Percentiles rank a stretch among this genome's conserved stretches.
These are phyloP conservation scores for Clanis bilineata DNA, from an alignment of 2,888 invertebrate species.

Conservation along the genomic window DNA sequence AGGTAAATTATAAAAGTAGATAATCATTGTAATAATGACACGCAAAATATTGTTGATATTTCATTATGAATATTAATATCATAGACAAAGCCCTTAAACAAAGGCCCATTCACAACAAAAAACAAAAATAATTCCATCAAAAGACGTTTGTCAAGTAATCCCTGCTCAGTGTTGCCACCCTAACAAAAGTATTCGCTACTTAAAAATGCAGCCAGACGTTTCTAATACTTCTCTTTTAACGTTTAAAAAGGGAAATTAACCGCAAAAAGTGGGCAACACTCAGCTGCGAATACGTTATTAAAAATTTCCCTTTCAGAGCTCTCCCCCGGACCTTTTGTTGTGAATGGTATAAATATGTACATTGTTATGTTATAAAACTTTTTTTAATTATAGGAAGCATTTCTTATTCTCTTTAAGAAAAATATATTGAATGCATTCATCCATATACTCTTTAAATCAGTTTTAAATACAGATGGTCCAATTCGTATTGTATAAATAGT, in stretches of 20 bases:
- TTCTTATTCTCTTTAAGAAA: neutral
- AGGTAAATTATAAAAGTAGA: no score
- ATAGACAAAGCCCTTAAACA: neutral
- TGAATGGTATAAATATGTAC: conserved; percentile 5
- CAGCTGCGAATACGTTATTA: conserved; percentile 35
- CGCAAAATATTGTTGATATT: no score
- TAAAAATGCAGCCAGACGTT: conserved; percentile 22
- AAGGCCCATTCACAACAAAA: neutral
- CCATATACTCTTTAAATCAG: no score
- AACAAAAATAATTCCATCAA: neutral
- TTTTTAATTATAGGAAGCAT: neutral
- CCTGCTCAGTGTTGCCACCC: neutral
- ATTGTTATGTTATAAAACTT: neutral
- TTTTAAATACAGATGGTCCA: no score
- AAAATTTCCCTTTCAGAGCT: conserved; percentile 31
- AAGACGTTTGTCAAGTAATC: neutral
- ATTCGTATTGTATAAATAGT: no score
- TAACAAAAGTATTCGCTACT: conserved; percentile 18
- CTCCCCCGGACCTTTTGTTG: conserved; percentile 10
- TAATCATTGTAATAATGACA: no score
- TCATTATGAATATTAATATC: neutral
- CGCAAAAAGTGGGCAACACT: conserved; percentile 33
- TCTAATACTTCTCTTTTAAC: conserved; percentile 27
- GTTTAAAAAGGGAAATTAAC: conserved; percentile 35
- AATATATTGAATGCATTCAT: no score